A percentile compares a stretch with the other conserved stretches of the same genome.
Conservation (phyloP, 2,797 vertebrate species). For the Notoglanidium macrostoma region DNA sequence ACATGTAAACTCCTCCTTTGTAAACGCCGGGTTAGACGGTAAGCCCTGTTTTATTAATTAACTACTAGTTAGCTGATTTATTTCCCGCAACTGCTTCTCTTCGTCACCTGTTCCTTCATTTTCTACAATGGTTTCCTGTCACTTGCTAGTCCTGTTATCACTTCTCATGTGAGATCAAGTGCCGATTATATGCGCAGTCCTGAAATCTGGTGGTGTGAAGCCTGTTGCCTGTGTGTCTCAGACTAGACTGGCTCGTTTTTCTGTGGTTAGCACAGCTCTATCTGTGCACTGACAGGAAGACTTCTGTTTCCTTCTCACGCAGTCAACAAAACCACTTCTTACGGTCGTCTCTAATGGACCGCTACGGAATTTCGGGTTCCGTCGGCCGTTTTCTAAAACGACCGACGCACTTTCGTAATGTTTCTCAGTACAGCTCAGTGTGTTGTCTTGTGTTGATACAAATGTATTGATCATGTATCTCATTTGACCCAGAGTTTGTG, state of each 20-base stretch:
- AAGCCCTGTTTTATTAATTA: background rate
- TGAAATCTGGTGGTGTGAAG: background rate
- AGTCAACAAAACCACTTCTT: slow-evolving; percentile 40
- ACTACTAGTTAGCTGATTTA: background rate
- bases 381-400: background rate
- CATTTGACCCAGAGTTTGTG: slow-evolving; percentile 17
- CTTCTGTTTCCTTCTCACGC: slow-evolving; percentile 58
- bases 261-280: slow-evolving; percentile 46
- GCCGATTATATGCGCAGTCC: background rate
- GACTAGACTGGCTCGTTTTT: background rate
- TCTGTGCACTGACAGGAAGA: slow-evolving; percentile 46
- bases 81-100: no score
- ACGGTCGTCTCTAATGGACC: background rate
- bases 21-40: background rate
- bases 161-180: background rate
- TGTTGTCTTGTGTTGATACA: background rate
- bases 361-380: background rate
- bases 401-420: background rate
- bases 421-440: background rate
- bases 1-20: background rate
- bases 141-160: no score
- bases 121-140: background rate
- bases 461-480: background rate
- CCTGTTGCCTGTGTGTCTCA: background rate
- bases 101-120: background rate